Evolutionary conservation across 64 coral and sea anemone genomes (phyloP).

Genomic region (Anthopleura sola): DNA sequence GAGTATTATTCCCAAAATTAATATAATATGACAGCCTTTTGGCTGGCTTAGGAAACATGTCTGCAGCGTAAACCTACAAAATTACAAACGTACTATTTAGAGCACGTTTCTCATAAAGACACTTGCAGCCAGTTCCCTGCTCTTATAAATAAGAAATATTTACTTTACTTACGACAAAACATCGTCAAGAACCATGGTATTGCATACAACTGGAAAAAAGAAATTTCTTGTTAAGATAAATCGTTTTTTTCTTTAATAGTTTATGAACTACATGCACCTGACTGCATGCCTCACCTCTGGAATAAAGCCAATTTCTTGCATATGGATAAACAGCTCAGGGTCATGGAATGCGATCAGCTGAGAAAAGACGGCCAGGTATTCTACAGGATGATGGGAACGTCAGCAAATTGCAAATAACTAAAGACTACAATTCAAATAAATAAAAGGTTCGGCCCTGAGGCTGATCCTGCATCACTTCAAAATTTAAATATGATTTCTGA

Average conservation of each 20-base stretch:
- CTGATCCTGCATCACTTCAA: no score
- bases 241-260: background rate
- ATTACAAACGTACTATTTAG: no score
- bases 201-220: conserved; percentile 72
- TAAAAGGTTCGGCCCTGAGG: background rate
- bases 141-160: background rate
- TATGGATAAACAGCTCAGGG: conserved; percentile 91
- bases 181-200: conserved; percentile 99
- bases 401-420: background rate
- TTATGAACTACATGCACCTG: background rate
- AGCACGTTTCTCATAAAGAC: no score
- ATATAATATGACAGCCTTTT: no score
- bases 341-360: conserved; percentile 98
- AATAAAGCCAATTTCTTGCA: conserved; percentile 90
- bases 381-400: conserved; percentile 16
- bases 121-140: no score
- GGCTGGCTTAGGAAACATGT: no score
- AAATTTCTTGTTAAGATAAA: background rate
- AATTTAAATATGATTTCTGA: no score
- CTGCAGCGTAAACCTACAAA: no score
- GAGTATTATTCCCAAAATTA: no score
- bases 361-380: conserved; percentile 98
- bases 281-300: conserved; percentile 67
- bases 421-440: background rate
- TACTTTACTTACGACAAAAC: conserved; percentile 97